Evolutionary conservation across 2,113 vertebrate species (phyloP).

Genomic region (Pygathrix nemaeus): DNA sequence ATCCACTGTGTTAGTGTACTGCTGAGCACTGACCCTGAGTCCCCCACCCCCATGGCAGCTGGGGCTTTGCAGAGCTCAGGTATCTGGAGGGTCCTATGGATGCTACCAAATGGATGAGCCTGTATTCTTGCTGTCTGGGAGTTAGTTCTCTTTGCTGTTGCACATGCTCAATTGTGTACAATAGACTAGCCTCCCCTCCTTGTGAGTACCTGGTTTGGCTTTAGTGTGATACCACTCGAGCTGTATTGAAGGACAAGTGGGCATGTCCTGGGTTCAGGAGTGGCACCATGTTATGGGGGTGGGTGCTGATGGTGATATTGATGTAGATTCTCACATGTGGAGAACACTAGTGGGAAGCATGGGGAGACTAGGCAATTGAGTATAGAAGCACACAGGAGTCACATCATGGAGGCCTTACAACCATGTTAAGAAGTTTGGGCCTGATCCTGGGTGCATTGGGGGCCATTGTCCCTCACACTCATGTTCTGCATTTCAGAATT

Average conservation of each 20-base stretch:
- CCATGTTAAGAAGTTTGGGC: neutral
- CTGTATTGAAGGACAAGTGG: neutral
- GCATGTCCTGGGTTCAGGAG: neutral
- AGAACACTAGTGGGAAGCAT: neutral
- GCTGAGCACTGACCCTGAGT: neutral
- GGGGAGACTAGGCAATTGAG: neutral
- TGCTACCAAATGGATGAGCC: neutral
- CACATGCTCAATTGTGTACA: neutral
- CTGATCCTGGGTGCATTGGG: neutral
- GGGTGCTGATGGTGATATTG: neutral
- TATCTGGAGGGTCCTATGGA: neutral
- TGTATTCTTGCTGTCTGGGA: neutral
- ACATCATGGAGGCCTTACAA: neutral
- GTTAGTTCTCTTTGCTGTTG: neutral
- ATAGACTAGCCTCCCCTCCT: neutral
- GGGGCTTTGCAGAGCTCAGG: neutral
- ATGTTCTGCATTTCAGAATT: neutral
- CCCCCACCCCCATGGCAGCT: accelerated
- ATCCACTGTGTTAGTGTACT: neutral
- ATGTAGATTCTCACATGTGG: neutral
- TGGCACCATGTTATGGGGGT: accelerated
- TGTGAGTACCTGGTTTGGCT: neutral
- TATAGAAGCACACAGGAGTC: neutral
- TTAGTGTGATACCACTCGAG: neutral
- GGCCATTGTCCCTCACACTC: neutral